Conservation (phyloP, 2,797 vertebrate species). For the Anguilla pacifica region DNA sequence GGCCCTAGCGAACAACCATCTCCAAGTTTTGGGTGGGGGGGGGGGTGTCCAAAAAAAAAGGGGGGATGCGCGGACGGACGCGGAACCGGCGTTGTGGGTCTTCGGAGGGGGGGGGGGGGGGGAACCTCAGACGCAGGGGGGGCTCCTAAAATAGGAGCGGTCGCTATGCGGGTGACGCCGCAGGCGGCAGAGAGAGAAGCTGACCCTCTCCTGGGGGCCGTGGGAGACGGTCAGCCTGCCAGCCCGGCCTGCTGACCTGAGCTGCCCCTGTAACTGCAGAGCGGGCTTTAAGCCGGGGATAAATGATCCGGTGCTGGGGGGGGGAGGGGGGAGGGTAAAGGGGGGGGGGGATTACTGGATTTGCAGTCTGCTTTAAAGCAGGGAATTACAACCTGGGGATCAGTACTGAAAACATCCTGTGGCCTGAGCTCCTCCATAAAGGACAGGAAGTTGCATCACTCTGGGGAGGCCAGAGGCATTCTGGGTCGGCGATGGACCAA, state of each 20-base stretch:
- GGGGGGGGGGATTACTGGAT: conserved; percentile 36
- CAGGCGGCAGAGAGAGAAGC: background rate
- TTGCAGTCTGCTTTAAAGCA: conserved; percentile 36
- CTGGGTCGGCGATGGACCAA: background rate
- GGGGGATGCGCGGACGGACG: background rate
- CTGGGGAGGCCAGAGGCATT: background rate
- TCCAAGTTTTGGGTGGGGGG: background rate
- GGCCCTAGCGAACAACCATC: background rate
- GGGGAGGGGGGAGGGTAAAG: background rate
- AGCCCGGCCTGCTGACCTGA: conserved; percentile 37
- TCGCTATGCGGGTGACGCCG: conserved; percentile 9
- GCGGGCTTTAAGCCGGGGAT: conserved; percentile 40
- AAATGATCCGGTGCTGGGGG: conserved; percentile 25
- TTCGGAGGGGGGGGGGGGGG: background rate
- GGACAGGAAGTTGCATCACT: background rate
- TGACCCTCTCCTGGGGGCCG: conserved; percentile 26
- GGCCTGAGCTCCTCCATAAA: background rate
- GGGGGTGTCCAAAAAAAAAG: background rate
- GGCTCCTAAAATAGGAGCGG: conserved; percentile 26
- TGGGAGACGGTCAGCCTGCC: conserved; percentile 30
- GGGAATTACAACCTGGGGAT: conserved; percentile 36
- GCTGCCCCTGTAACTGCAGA: conserved; percentile 43
- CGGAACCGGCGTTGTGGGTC: background rate
- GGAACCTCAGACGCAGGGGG: background rate
- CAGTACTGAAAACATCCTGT: conserved; percentile 14